Conservation (phyloP, 2,113 vertebrate genomes). For the Periophthalmodon schlosseri region DNA sequence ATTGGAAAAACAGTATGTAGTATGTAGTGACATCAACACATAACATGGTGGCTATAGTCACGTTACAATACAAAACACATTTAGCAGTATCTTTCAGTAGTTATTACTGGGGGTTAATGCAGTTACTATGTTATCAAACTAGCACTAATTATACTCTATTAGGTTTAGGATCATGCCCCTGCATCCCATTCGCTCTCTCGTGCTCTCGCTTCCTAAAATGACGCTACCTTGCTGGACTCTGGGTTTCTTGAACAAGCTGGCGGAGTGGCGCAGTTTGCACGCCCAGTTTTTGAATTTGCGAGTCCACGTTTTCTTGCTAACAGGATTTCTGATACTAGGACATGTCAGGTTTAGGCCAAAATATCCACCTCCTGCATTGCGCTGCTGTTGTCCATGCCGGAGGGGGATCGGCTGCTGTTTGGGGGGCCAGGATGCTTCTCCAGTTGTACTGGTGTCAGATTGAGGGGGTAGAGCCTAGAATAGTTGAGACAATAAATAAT, state of each 20-base stretch:
- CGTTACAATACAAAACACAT: conserved; percentile 46
- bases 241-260: conserved; percentile 94
- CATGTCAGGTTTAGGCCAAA: conserved; percentile 98
- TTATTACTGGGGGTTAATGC: conserved; percentile 53
- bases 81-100: conserved; percentile 38
- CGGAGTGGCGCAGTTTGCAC: conserved; percentile 91
- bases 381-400: conserved; percentile 84
- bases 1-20: conserved; percentile 50
- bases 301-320: conserved; percentile 97
- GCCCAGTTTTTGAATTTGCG: conserved; percentile 97
- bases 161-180: conserved; percentile 67
- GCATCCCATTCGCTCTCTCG: conserved; percentile 73
- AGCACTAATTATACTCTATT: conserved; percentile 62
- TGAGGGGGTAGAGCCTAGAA: conserved; percentile 82
- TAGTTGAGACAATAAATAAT: conserved; percentile 62
- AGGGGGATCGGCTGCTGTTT: conserved; percentile 75
- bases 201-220: conserved; percentile 80
- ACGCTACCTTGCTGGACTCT: conserved; percentile 92
- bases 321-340: conserved; percentile 96
- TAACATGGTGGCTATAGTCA: conserved; percentile 40
- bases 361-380: conserved; percentile 96
- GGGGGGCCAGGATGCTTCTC: conserved; percentile 79
- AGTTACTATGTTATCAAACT: conserved; percentile 66
- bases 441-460: conserved; percentile 81
- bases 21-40: conserved; percentile 57